A percentile compares a stretch with the other conserved stretches of the same genome.
phyloP scores from a whole-genome alignment of 2,888 invertebrate species.

The Metallyticus violacea region DNA sequence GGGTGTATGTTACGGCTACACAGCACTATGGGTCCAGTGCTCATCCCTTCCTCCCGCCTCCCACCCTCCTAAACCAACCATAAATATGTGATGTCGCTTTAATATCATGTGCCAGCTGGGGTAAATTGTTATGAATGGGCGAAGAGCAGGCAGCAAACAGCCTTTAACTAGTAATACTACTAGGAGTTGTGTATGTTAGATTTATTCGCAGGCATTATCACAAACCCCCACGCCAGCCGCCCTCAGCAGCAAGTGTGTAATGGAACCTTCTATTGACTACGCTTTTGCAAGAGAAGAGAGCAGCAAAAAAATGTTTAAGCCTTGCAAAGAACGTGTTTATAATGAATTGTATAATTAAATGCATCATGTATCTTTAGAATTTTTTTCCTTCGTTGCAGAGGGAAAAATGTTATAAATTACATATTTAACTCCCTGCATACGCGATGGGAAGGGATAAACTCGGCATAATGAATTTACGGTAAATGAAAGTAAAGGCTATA shows the following conservation, averaged over 20 bases:
- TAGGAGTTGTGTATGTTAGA: conserved; percentile 29
- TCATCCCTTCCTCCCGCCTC: conserved; percentile 7
- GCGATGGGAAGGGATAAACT: background rate
- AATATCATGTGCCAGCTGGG: conserved; percentile 52
- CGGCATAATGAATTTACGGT: background rate
- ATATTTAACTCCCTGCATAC: background rate
- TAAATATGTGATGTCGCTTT: conserved; percentile 51
- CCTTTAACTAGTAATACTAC: conserved; percentile 32
- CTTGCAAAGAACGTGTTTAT: conserved; percentile 4
- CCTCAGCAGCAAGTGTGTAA: background rate
- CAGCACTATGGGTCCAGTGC: background rate
- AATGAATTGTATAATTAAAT: conserved; percentile 15
- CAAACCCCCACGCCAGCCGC: background rate
- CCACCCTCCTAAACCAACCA: conserved; percentile 43
- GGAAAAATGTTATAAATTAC: background rate
- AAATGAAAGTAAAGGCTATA: too few species aligned
- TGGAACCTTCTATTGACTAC: conserved; percentile 5
- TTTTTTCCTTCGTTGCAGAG: background rate
- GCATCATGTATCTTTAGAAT: conserved; percentile 5
- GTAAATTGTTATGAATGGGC: conserved; percentile 52
- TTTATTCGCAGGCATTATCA: conserved; percentile 26
- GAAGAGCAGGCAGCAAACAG: conserved; percentile 30
- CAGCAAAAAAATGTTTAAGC: conserved; percentile 8
- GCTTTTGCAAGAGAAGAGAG: background rate
- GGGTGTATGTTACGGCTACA: background rate